phyloP scores from a whole-genome alignment of 2,888 invertebrate genomes.

The Andrena bucephala region DNA sequence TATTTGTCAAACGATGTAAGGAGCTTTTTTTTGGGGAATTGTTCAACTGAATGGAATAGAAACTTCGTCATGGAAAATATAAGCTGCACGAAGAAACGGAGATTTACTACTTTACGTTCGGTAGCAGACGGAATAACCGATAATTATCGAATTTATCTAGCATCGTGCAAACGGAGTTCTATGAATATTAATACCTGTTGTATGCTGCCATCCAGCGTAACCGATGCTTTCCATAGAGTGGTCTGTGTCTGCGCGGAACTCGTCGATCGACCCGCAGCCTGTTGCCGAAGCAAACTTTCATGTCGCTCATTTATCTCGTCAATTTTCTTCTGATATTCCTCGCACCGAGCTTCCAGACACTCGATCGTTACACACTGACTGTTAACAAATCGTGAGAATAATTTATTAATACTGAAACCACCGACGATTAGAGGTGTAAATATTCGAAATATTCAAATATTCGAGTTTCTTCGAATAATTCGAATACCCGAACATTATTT shows the following conservation, averaged over 20 bases:
- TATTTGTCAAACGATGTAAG: background rate
- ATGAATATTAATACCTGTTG: conserved; percentile 74
- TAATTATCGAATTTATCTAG: conserved; percentile 38
- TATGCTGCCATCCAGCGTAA: conserved; percentile 80
- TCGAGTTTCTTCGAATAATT: no score
- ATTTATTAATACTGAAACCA: background rate
- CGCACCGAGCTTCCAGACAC: conserved; percentile 92
- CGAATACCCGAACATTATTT: no score
- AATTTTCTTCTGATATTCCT: conserved; percentile 92
- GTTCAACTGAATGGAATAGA: conserved; percentile 1
- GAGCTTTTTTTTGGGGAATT: background rate
- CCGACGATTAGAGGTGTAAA: no score
- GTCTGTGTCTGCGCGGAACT: conserved; percentile 85
- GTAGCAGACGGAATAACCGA: conserved; percentile 11
- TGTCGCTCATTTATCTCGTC: conserved; percentile 90
- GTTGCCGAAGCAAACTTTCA: conserved; percentile 77
- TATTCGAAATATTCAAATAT: no score
- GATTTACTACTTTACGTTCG: background rate
- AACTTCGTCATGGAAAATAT: background rate
- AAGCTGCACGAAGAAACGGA: conserved; percentile 6
- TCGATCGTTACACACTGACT: conserved; percentile 92
- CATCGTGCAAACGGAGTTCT: conserved; percentile 22
- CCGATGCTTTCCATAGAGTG: conserved; percentile 77
- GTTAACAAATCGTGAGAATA: conserved; percentile 63
- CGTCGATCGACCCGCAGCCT: conserved; percentile 70